Conservation (phyloP, 2,888 invertebrate species). For the Gymnosoma rotundatum region DNA sequence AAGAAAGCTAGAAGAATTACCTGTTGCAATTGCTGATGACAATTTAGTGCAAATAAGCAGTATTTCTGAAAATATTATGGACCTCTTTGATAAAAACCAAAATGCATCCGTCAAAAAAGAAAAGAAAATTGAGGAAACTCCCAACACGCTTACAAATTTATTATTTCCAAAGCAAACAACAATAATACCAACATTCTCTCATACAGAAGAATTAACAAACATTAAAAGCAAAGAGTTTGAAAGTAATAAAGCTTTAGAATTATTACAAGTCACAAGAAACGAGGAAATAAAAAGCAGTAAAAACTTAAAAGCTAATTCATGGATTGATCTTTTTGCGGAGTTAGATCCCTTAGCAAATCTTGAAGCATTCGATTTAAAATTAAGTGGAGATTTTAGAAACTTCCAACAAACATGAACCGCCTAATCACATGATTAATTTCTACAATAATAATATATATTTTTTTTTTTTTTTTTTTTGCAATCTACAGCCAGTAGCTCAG, state of each 20-base stretch:
- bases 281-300: conserved; percentile 36
- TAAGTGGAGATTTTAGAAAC: conserved; percentile 76
- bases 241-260: neutral
- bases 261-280: neutral
- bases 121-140: neutral
- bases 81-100: conserved; percentile 20
- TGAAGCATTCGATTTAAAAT: conserved; percentile 79
- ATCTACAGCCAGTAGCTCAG: too few species aligned
- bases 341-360: conserved; percentile 79
- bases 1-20: neutral
- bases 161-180: neutral
- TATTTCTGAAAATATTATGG: conserved; percentile 71
- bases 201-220: neutral
- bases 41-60: conserved; percentile 75
- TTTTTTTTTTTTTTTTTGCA: too few species aligned
- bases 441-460: too few species aligned
- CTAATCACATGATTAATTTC: neutral
- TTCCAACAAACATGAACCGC: conserved; percentile 78
- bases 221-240: neutral
- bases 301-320: conserved; percentile 73
- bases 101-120: neutral
- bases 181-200: neutral
- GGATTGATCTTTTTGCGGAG: conserved; percentile 79
- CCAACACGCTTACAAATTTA: conserved; percentile 16
- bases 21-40: conserved; percentile 70